A percentile compares a stretch with the other conserved stretches of the same genome.
phyloP scores from a whole-genome alignment of 2,888 invertebrate species.

The Malthinus flaveolus region DNA sequence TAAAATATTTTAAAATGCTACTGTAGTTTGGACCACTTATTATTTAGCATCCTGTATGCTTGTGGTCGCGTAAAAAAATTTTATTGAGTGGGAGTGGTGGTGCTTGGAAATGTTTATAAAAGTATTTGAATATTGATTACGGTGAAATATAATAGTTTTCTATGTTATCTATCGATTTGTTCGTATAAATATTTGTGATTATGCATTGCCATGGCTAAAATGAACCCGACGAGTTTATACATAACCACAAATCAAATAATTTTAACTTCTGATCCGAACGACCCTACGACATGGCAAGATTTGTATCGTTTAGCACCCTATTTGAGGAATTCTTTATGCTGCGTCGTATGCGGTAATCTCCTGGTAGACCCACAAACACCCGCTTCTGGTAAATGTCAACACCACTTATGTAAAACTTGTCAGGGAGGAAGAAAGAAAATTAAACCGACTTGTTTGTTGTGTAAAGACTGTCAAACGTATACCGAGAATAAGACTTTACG shows the following conservation, averaged over 20 bases:
- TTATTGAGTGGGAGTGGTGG: too few relatives aligned
- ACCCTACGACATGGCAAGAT: constrained; percentile 77
- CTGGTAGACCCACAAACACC: constrained; percentile 82
- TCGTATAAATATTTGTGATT: too few relatives aligned
- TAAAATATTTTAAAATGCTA: too few relatives aligned
- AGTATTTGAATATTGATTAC: too few relatives aligned
- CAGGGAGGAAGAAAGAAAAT: constrained; percentile 83
- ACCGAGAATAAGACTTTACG: constrained; percentile 80
- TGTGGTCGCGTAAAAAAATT: too few relatives aligned
- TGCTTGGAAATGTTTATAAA: too few relatives aligned
- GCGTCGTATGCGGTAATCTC: constrained; percentile 86
- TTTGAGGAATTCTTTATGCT: constrained; percentile 83
- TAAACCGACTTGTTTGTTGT: constrained; percentile 83
- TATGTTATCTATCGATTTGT: background rate
- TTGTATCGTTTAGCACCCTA: constrained; percentile 82
- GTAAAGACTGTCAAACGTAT: constrained; percentile 82
- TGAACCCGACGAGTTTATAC: constrained; percentile 83
- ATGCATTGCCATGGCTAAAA: constrained; percentile 43
- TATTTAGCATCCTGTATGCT: too few relatives aligned
- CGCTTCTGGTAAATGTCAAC: constrained; percentile 76
- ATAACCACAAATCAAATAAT: constrained; percentile 81
- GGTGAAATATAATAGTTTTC: too few relatives aligned
- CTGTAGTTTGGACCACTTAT: too few relatives aligned
- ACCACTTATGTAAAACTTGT: constrained; percentile 85
- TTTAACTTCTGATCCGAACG: constrained; percentile 71